Base-by-base conservation (phyloP, 1,140 invertebrate species). In the Babylonia areolata region DNA sequence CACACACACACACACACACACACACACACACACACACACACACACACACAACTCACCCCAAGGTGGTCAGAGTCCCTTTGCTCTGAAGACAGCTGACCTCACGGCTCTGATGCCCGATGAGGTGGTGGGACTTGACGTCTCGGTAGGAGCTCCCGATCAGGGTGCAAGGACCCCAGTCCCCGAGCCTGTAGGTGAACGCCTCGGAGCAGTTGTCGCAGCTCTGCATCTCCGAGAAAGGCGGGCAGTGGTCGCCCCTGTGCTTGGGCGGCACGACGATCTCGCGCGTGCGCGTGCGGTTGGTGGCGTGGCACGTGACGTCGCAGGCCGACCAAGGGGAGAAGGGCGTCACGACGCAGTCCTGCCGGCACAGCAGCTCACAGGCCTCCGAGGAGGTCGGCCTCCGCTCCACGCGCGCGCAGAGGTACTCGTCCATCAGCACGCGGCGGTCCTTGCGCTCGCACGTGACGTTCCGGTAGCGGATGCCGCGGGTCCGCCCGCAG, bases 311-410 rank as follows among this genome's bases (percentile, higher is more conserved):
- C 85, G 96, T 95, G 92, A 95, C 94, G 93, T 95, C 95, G 87
- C 96, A 96, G 28, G 93, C 93, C 46, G 95, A 95, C 96, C 96
- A 96, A 37, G 95, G 95, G 3, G 95, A 95, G 95, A 96, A 96
- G 33, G 95, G 89, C 88, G 95, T 95, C 75, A 96, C 94, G 5
- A 96, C 95, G 91, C 96, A 96, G 88, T 93, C 88, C 46, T 90
- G 89, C 17, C 91, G 87, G 80, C 93, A 93, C 77, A 89, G 87
- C 28, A 92, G 80, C 28, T 90, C 89, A 85, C 92, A 93, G 0
- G 88, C 20, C 80, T 90, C 80, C 33, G 87, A 81, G 6, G 78
- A 77, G 3, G 83, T 81, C 20, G 92, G 92, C 40, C 85, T 90
- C 20, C 84, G 85, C 78, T 90, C 88, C 33, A 89, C 86, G 20